These are phyloP conservation scores for Miniopterus natalensis DNA, from an alignment of 2,113 vertebrate species.

Conservation along the genomic window DNA sequence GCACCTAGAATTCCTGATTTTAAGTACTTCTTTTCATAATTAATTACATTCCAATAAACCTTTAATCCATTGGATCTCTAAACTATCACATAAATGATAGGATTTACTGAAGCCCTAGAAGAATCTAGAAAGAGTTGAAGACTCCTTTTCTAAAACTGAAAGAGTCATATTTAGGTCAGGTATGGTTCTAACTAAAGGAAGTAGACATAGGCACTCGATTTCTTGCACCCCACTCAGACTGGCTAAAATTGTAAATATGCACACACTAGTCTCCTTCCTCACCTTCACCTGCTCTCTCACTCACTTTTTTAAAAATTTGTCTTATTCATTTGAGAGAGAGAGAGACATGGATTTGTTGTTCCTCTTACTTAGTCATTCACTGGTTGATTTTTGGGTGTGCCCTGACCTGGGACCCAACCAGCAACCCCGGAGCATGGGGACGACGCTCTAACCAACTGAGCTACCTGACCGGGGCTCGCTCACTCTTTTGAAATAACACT, in stretches of 20 bases:
- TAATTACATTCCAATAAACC: conserved; percentile 31
- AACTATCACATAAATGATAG: background rate
- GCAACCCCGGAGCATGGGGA: background rate
- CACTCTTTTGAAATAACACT: conserved; percentile 32
- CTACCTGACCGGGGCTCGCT: background rate
- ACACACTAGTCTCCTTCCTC: background rate
- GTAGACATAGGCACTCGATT: background rate
- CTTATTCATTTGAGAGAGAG: background rate
- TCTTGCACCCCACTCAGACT: no score
- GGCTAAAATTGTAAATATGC: background rate
- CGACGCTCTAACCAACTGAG: background rate
- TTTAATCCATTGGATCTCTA: background rate
- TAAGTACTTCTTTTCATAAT: conserved; percentile 47
- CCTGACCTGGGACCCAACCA: background rate
- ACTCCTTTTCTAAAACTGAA: background rate
- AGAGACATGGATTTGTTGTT: background rate
- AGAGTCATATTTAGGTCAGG: background rate
- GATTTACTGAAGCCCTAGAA: background rate
- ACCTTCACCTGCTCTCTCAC: background rate
- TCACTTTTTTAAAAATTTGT: background rate
- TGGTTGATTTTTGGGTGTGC: background rate
- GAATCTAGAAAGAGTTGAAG: background rate
- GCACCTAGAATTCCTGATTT: background rate
- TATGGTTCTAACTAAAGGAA: background rate
- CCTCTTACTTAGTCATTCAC: background rate